phyloP scores from a whole-genome alignment of 1,140 invertebrate species.

The Bombus cullumanus region DNA sequence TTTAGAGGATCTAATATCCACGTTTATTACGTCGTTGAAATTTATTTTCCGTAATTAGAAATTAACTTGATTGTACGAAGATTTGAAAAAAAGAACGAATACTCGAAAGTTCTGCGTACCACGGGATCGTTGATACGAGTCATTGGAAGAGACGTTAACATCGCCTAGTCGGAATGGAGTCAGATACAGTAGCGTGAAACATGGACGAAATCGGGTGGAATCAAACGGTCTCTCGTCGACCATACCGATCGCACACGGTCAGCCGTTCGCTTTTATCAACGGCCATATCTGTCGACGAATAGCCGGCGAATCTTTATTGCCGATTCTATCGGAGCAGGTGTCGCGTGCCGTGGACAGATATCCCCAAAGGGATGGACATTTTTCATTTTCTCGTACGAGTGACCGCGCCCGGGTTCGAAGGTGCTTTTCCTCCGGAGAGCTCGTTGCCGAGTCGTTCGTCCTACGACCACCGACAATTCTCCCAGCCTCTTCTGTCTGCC shows the following conservation, averaged over 20 bases:
- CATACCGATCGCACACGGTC: neutral
- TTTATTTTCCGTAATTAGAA: neutral
- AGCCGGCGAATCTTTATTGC: conserved; percentile 33
- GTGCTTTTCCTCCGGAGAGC: conserved; percentile 20
- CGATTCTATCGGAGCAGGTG: conserved; percentile 25
- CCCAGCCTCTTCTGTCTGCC: conserved; percentile 41
- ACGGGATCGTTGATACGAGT: no score
- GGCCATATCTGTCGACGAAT: neutral
- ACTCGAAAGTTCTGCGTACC: no score
- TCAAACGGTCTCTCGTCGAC: neutral
- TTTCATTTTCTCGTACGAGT: conserved; percentile 57
- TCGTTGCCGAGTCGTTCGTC: conserved; percentile 58
- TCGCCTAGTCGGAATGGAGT: neutral
- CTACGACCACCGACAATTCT: conserved; percentile 5
- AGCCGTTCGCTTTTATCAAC: neutral
- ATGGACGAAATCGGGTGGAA: neutral
- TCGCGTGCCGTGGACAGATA: conserved; percentile 12
- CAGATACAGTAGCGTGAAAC: neutral
- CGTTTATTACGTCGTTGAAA: neutral
- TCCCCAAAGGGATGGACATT: conserved; percentile 30
- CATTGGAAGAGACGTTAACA: no score
- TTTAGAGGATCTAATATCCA: no score
- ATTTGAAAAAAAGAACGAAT: no score
- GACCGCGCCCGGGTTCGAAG: conserved; percentile 15
- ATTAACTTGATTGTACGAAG: neutral